Evolutionary conservation across 1,140 invertebrate species (phyloP).

Genomic region (Campoletis sonorensis): DNA sequence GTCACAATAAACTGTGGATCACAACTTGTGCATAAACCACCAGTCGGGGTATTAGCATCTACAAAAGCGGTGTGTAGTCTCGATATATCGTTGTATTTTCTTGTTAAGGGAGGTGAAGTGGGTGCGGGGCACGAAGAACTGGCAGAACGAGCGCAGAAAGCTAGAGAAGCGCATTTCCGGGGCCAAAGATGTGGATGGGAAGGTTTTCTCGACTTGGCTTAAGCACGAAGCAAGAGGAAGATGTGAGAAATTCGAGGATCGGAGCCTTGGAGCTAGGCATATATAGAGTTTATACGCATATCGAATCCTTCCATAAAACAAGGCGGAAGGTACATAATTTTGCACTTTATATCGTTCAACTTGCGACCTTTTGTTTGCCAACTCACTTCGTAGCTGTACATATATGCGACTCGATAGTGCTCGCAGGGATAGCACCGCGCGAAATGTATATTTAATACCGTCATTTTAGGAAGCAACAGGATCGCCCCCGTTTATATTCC

Average conservation of each 20-base stretch:
- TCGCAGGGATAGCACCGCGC: not conserved
- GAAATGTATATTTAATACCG: conserved; percentile 63
- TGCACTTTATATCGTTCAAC: not conserved
- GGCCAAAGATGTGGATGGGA: not conserved
- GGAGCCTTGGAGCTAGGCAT: no score
- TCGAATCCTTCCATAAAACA: not conserved
- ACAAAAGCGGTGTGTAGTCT: not conserved
- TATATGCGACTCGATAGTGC: not conserved
- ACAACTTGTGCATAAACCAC: conserved; percentile 55
- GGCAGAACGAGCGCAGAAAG: not conserved
- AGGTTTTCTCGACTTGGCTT: not conserved
- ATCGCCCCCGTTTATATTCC: conserved; percentile 59
- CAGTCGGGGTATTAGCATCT: not conserved
- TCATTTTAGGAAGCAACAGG: conserved; percentile 62
- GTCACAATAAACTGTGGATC: conserved; percentile 64
- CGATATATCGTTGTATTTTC: not conserved
- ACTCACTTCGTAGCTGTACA: not conserved
- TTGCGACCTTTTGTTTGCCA: conserved; percentile 2
- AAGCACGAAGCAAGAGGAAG: conserved; percentile 10
- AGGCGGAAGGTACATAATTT: not conserved
- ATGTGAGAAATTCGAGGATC: conserved; percentile 41
- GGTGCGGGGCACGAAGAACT: not conserved
- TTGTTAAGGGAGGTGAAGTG: not conserved
- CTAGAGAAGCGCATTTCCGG: conserved; percentile 18
- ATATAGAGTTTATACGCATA: not conserved